Evolutionary conservation across 2,888 invertebrate species (phyloP), one percentile per base, ranked within the genome.

Genomic region (Tetragonula carbonaria): DNA sequence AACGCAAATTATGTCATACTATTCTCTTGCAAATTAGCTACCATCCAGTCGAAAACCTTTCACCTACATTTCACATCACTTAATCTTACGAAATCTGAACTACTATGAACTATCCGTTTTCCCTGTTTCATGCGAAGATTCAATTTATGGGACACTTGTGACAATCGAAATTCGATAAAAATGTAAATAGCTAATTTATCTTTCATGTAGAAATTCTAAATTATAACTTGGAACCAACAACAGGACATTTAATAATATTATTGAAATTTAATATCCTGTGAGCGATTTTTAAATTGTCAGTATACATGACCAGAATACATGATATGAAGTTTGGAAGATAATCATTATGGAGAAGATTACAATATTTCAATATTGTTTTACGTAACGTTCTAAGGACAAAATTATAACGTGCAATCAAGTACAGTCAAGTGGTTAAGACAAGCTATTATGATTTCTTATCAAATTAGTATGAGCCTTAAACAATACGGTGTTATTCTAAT

Each of bases 1-100:
- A 66, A 74, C 55, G 55, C 14, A 66, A 74, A 75, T 85, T 79
- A 65, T 68, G 68, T 85, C 68, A 78, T 14, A 66, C 62, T 11
- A 18, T 50, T 63, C 38, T 72, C 38, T 63, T 73, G 67, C 67
- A 23, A 71, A 45, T 14, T 23, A 53, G 28, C 28, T 28, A 55
- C 70, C 70, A 73, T 79, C 14, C 62, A 65, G 28, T 51, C 23
- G 28, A 66, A 78, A 78, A 78, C 51, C 65, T 78, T 80, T 71
- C 70, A 71, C 80, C 57, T 28, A 59, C 53, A 71, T 78, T 66
- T 59, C 16, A 33, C 70, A 21, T 70, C n/a, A 33, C 70, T 70
- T 53, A 45, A 63, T 70, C 65, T 82, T 70, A 74, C 55, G 70
- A 74, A 82, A 82, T 67, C 21, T 45, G 53, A 72, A 28, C n/a